Percentiles rank a stretch among this genome's conserved stretches.
These are phyloP conservation scores for Chaetodon trifascialis DNA, from an alignment of 2,113 vertebrate species.

Conservation along the genomic window DNA sequence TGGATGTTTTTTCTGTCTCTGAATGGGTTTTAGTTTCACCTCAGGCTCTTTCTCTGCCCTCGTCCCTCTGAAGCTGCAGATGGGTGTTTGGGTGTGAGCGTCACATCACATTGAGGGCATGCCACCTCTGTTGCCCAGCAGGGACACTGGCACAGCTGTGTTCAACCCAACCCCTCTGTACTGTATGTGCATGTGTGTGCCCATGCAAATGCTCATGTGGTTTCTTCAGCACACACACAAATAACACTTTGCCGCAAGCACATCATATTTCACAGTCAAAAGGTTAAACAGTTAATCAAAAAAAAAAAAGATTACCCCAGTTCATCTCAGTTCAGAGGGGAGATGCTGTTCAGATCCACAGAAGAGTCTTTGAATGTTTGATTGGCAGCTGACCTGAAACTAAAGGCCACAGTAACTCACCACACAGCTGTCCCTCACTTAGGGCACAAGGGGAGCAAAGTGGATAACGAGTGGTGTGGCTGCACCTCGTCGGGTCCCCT, in stretches of 20 bases:
- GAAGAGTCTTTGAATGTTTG: background rate
- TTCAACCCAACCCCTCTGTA: conserved; percentile 18
- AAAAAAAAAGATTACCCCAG: no score
- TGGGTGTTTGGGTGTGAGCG: conserved; percentile 44
- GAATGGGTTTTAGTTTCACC: background rate
- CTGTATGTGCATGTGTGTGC: background rate
- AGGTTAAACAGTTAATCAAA: no score
- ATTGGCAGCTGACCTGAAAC: conserved; percentile 17
- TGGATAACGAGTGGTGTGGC: conserved; percentile 52
- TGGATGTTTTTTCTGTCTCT: background rate
- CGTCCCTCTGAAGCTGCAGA: conserved; percentile 49
- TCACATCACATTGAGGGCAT: conserved; percentile 30
- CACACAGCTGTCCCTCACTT: conserved; percentile 25
- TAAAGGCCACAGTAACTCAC: background rate
- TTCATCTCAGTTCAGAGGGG: background rate
- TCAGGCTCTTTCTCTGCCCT: conserved; percentile 19
- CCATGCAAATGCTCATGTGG: background rate
- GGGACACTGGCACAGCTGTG: conserved; percentile 48
- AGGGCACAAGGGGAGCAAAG: conserved; percentile 30
- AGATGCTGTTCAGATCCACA: background rate
- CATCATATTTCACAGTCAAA: no score
- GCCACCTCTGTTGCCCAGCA: conserved; percentile 5
- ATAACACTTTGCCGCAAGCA: background rate
- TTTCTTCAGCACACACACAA: background rate
- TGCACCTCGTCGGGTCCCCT: conserved; percentile 33